Percentiles rank a stretch among this genome's conserved stretches.
These are phyloP conservation scores for Laothoe populi DNA, from an alignment of 2,888 invertebrate species.

Conservation along the genomic window DNA sequence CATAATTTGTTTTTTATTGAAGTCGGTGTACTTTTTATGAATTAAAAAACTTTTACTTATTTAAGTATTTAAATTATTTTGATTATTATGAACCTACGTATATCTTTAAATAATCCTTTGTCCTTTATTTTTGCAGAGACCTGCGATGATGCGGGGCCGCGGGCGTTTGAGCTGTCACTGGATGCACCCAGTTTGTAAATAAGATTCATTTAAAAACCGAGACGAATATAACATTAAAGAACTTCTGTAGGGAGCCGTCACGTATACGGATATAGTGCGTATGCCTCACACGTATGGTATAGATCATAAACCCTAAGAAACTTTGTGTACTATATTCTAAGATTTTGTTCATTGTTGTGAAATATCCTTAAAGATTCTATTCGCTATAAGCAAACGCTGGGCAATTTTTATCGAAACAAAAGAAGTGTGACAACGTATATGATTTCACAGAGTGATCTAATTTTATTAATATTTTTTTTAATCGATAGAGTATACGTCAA, in stretches of 20 bases:
- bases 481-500: too few species aligned
- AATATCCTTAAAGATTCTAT: not conserved
- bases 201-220: constrained; percentile 49
- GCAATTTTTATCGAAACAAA: not conserved
- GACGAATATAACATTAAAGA: constrained; percentile 24
- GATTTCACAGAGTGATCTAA: too few species aligned
- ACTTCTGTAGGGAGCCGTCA: constrained; percentile 29
- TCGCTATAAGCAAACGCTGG: not conserved
- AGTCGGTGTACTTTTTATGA: too few species aligned
- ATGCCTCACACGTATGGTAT: constrained; percentile 14
- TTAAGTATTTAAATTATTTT: too few species aligned
- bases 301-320: not conserved
- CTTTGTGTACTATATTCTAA: not conserved
- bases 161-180: constrained; percentile 50
- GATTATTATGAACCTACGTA: too few species aligned
- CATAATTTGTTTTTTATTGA: too few species aligned
- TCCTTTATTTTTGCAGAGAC: constrained; percentile 61
- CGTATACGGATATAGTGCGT: constrained; percentile 27
- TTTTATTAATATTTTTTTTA: too few species aligned
- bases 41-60: too few species aligned
- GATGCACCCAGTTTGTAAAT: constrained; percentile 56
- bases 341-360: too few species aligned
- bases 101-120: constrained; percentile 18
- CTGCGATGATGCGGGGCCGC: constrained; percentile 74
- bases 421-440: not conserved